Evolutionary conservation across 2,888 invertebrate genomes (phyloP), one percentile per base, ranked within the genome.

Genomic region (Oligia fasciuncula): DNA sequence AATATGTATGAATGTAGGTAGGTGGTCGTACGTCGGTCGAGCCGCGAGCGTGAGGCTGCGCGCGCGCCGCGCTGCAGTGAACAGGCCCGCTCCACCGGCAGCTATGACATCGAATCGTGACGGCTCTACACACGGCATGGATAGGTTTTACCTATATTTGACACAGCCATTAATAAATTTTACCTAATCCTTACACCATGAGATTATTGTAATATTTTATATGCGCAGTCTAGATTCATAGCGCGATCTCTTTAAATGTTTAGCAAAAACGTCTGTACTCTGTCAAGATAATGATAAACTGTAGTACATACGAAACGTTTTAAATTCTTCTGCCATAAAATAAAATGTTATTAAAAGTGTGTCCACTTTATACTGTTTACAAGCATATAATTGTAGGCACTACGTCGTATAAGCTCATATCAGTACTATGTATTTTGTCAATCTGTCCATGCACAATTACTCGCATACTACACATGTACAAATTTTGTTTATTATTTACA

Each of bases 401-500:
- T 97, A 97, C 97, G 94, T 97, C 96, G 94, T 96, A 95, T 97
- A 97, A 97, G 97, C 97, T 97, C 97, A 97, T 97, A 97, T 97
- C 97, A 97, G 97, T 97, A 97, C 97, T 97, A 97, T 95, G 82
- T 84, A 85, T 95, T 93, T 93, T 95, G 94, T 95, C 93, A 91
- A 94, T 92, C 94, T 95, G 95, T 95, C 91, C 94, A 95, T 96
- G 95, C 94, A 94, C 93, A 93, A 91, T 94, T 93, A 94, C 94
- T 95, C 93, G 94, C 95, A 93, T 93, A 92, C 96, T 95, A 96
- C 94, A 93, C 93, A 94, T 94, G 93, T 95, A 95, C 93, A 95
- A 94, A 94, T 94, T 94, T 93, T 91, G 87, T 93, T 93, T 92
- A 94, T 90, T 95, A 95, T 95, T 94, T 95, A 90, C 94, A 95